Base-by-base conservation (phyloP, 1,140 invertebrate genomes). In the Cheumatopsyche charites region DNA sequence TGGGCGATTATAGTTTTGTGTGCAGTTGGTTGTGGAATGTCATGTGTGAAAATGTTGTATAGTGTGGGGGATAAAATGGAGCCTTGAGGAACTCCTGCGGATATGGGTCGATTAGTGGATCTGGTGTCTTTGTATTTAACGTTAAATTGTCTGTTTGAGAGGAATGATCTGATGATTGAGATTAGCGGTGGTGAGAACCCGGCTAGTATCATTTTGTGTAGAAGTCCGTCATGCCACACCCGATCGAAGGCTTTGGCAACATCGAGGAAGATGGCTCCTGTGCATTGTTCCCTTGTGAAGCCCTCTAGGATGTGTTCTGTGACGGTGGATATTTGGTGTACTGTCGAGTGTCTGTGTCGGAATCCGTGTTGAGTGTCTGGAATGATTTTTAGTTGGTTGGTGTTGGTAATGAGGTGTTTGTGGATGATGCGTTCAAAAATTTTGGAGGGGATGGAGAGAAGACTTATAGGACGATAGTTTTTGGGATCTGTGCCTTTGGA, bases 171-270 rank as follows among this genome's bases (percentile, higher is more conserved):
- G 7, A 77, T 66, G 41, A 42, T 41, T 43, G 75, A 45, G 17
- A 78, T 63, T 11, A 79, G 13, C 15, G 72, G 15, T 11, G 19
- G 21, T 23, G 69, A 68, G 36, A 76, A 71, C 62, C 72, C 71
- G 13, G 6, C 42, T 55, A 36, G 41, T 4, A 58, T 67, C 15
- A 78, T 63, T 73, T 78, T 78, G 47, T 61, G 68, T 11, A 77
- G 23, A 0, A 77, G 73, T 1, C 77, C 78, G 11, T 77, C 41
- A n/a, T 72, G 76, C 78, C 78, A 79, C 1, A 78, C 78, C 62
- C 47, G 75, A 67, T 81, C 79, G 65, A 80, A 80, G 2, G 79
- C 79, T 61, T 79, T 79, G 62, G 79, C 74, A n/a, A 79, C 71
- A 43, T 81, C 79, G 0, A 81, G 62, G 17, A 78, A 69, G 6